phyloP scores from a whole-genome alignment of 2,888 invertebrate genomes.

The Sussaba pulchella region DNA sequence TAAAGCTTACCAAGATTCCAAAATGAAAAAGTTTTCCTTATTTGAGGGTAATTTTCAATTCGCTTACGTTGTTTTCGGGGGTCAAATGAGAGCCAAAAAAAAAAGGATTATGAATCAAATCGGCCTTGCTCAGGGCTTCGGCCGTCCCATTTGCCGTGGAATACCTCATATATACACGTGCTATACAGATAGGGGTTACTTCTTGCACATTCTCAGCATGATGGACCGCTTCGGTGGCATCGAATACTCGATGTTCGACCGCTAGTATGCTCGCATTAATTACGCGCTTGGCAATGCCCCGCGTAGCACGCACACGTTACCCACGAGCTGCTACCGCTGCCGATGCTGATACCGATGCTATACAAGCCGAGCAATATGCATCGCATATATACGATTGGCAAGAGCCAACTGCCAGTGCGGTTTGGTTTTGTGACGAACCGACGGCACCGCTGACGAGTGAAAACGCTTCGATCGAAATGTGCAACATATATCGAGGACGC shows the following conservation, averaged over 20 bases:
- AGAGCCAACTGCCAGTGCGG: slow-evolving; percentile 50
- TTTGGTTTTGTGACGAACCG: slow-evolving; percentile 64
- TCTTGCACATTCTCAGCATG: slow-evolving; percentile 57
- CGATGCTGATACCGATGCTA: background rate
- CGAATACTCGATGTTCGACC: slow-evolving; percentile 43
- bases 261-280: slow-evolving; percentile 59
- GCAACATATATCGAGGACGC: slow-evolving; percentile 74
- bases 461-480: slow-evolving; percentile 44
- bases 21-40: too few relatives aligned
- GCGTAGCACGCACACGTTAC: slow-evolving; percentile 22
- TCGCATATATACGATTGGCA: slow-evolving; percentile 49
- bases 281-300: slow-evolving; percentile 42
- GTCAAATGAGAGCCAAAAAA: too few relatives aligned
- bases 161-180: slow-evolving; percentile 8
- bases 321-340: background rate
- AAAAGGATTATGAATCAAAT: too few relatives aligned
- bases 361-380: slow-evolving; percentile 46
- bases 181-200: slow-evolving; percentile 24
- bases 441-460: slow-evolving; percentile 16
- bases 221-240: slow-evolving; percentile 46
- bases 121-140: too few relatives aligned
- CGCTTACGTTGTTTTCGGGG: too few relatives aligned
- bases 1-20: too few relatives aligned
- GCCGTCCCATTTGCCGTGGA: too few relatives aligned
- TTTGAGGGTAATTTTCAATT: too few relatives aligned